Conservation (phyloP, 2,113 vertebrate genomes). For the Phycodurus eques region DNA sequence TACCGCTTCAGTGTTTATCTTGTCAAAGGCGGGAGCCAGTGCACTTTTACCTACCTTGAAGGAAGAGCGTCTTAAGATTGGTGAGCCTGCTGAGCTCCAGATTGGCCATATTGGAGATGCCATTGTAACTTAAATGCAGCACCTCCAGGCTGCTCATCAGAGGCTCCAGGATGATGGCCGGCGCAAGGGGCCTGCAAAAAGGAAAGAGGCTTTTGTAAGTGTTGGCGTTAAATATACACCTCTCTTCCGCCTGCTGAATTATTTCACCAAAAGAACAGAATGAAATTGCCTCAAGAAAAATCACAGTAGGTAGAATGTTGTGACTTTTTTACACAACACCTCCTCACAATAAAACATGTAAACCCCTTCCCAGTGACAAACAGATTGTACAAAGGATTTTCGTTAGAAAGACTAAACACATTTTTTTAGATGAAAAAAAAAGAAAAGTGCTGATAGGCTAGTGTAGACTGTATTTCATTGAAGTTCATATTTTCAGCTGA, state of each 20-base stretch:
- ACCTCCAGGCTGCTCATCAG: constrained; percentile 87
- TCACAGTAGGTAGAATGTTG: constrained; percentile 11
- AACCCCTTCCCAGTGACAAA: not conserved
- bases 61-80: constrained; percentile 82
- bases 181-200: constrained; percentile 66
- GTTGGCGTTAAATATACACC: constrained; percentile 44
- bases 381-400: not conserved
- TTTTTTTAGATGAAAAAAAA: not conserved
- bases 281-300: constrained; percentile 35
- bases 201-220: not conserved
- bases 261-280: constrained; percentile 48
- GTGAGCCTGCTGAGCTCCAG: constrained; percentile 84
- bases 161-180: constrained; percentile 72
- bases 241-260: constrained; percentile 41
- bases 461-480: not conserved
- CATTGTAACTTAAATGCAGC: constrained; percentile 85
- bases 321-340: not conserved
- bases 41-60: constrained; percentile 74
- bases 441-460: not conserved
- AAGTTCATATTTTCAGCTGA: not conserved
- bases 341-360: constrained; percentile 23
- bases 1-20: constrained; percentile 39
- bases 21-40: constrained; percentile 52
- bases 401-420: not conserved
- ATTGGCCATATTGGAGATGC: constrained; percentile 82